These are phyloP conservation scores for Doryteuthis pealeii DNA, from an alignment of 1,140 invertebrate genomes.

Conservation along the genomic window DNA sequence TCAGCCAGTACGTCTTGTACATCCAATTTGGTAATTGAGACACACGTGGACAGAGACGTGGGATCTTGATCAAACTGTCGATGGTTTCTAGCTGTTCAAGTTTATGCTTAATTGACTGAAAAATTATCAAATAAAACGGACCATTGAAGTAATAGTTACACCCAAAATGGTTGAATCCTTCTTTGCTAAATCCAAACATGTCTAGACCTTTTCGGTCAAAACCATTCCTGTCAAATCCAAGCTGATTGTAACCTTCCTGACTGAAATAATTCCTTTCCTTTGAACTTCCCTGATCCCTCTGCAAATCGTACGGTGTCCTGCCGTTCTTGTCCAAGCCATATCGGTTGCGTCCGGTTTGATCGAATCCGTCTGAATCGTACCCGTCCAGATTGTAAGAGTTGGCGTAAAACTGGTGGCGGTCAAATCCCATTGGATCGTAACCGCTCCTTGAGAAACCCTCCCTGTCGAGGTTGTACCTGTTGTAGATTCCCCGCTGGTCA, in stretches of 20 bases:
- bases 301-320: slow-evolving; percentile 37
- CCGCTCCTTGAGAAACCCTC: slow-evolving; percentile 42
- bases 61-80: slow-evolving; percentile 36
- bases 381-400: slow-evolving; percentile 48
- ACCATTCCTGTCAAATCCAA: slow-evolving; percentile 43
- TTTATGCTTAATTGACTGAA: slow-evolving; percentile 31
- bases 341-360: slow-evolving; percentile 44
- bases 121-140: slow-evolving; percentile 43
- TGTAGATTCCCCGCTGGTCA: slow-evolving; percentile 37
- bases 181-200: slow-evolving; percentile 45
- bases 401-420: slow-evolving; percentile 41
- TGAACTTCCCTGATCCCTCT: slow-evolving; percentile 27
- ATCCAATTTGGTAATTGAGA: slow-evolving; percentile 34
- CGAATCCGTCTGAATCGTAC: slow-evolving; percentile 42
- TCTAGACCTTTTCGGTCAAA: slow-evolving; percentile 48
- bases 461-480: slow-evolving; percentile 37
- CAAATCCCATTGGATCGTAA: slow-evolving; percentile 42
- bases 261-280: slow-evolving; percentile 36
- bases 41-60: slow-evolving; percentile 44
- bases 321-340: slow-evolving; percentile 47
- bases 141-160: slow-evolving; percentile 47
- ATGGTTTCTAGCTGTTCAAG: slow-evolving; percentile 35
- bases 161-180: slow-evolving; percentile 35
- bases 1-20: slow-evolving; percentile 39
- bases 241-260: slow-evolving; percentile 43